phyloP scores from a whole-genome alignment of 2,888 invertebrate genomes.

The Oxyteleia sp. region DNA sequence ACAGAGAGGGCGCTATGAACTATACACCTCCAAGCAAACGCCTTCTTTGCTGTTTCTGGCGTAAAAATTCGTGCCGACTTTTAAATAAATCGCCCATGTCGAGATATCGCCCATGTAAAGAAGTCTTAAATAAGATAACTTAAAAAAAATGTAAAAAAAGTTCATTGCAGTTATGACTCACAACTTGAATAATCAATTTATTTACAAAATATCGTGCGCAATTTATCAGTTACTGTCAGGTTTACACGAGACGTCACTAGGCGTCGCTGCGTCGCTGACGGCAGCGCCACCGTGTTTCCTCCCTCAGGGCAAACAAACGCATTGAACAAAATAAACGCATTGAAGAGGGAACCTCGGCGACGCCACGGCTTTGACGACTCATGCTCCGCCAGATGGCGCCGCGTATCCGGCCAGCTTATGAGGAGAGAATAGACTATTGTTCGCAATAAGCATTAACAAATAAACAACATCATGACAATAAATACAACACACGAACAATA shows the following conservation, averaged over 20 bases:
- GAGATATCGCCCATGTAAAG: constrained; percentile 15
- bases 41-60: constrained; percentile 33
- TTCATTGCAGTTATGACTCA: not conserved
- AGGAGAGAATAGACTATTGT: constrained; percentile 42
- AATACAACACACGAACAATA: constrained; percentile 66
- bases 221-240: too few species aligned
- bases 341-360: too few species aligned
- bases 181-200: constrained; percentile 5
- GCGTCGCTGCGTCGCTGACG: too few species aligned
- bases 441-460: constrained; percentile 61
- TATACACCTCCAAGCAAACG: constrained; percentile 4
- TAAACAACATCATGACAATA: constrained; percentile 44
- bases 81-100: constrained; percentile 16
- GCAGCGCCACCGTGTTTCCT: too few species aligned
- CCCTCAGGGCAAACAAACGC: too few species aligned
- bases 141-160: constrained; percentile 1
- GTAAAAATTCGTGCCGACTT: constrained; percentile 20
- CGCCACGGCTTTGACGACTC: too few species aligned
- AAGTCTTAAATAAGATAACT: constrained; percentile 39
- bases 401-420: not conserved
- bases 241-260: too few species aligned
- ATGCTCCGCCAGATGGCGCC: not conserved
- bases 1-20: not conserved
- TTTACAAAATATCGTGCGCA: constrained; percentile 36
- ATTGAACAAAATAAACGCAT: too few species aligned